Percentiles rank a stretch among this genome's conserved stretches.
Evolutionary conservation across 2,888 invertebrate species (phyloP).

Genomic region (Copidosoma aretas): DNA sequence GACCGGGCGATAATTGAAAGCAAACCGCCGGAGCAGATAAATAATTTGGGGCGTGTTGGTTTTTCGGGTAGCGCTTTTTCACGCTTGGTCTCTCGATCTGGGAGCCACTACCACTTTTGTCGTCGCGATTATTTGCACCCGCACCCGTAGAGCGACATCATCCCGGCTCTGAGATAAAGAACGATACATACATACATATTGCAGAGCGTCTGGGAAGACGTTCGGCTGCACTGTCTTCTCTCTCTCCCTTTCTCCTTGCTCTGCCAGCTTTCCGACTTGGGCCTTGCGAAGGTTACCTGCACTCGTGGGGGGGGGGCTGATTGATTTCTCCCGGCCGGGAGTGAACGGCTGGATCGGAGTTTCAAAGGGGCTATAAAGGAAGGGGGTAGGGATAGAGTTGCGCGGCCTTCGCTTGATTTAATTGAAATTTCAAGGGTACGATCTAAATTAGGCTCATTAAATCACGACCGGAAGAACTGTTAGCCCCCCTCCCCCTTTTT

Average conservation of each 20-base stretch:
- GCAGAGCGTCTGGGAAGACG: too few relatives aligned
- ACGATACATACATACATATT: neutral
- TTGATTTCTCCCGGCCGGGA: slow-evolving; percentile 30
- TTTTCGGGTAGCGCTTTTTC: too few relatives aligned
- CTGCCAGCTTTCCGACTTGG: slow-evolving; percentile 19
- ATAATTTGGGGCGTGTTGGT: too few relatives aligned
- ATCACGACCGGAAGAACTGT: slow-evolving; percentile 9
- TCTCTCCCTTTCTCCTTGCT: slow-evolving; percentile 13
- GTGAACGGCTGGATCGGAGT: slow-evolving; percentile 23
- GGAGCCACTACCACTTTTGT: too few relatives aligned
- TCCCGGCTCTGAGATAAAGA: neutral
- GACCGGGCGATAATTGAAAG: too few relatives aligned
- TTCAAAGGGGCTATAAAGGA: neutral
- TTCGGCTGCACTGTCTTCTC: slow-evolving; percentile 17
- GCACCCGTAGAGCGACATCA: neutral
- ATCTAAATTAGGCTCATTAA: slow-evolving; percentile 19
- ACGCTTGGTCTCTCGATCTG: too few relatives aligned
- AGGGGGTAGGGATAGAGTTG: too few relatives aligned
- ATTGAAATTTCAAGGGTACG: slow-evolving; percentile 32
- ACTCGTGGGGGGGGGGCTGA: slow-evolving; percentile 15
- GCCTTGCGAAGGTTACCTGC: slow-evolving; percentile 29
- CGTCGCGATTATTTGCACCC: too few relatives aligned
- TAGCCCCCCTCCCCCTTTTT: too few relatives aligned
- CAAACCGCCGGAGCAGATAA: too few relatives aligned
- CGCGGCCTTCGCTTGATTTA: slow-evolving; percentile 29